Evolutionary conservation across 2,113 vertebrate genomes (phyloP).

Genomic region (Erinaceus europaeus): DNA sequence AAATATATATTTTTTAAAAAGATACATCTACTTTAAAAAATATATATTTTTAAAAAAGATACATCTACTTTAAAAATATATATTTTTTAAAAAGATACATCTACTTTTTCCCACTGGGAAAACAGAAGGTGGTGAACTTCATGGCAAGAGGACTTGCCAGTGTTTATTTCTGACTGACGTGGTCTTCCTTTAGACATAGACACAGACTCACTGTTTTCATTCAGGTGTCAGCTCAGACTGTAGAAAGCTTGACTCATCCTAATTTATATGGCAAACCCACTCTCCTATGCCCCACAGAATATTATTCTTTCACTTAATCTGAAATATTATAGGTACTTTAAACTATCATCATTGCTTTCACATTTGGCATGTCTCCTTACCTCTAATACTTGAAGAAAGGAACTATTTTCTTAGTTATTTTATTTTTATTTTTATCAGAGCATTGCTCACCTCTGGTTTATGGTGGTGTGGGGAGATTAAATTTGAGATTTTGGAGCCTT

Average conservation of each 20-base stretch:
- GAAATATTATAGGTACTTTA: slow-evolving; percentile 1
- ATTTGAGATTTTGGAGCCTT: no score
- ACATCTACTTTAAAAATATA: no score
- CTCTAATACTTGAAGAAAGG: no score
- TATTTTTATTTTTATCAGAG: no score
- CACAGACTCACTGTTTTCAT: not conserved
- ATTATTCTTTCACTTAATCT: not conserved
- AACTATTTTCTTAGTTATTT: no score
- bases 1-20: not conserved
- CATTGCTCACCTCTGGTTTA: no score
- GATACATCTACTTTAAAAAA: not conserved
- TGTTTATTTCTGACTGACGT: not conserved
- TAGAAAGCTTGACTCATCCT: not conserved
- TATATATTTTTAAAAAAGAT: no score
- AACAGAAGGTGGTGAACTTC: not conserved
- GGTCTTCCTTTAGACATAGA: not conserved
- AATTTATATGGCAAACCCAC: not conserved
- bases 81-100: no score
- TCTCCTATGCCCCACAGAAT: no score
- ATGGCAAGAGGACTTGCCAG: not conserved
- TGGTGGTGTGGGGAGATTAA: no score
- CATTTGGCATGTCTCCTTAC: not conserved
- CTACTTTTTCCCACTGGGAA: slow-evolving; percentile 17
- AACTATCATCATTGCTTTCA: not conserved
- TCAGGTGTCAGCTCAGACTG: not conserved